Evolutionary conservation across 2,113 vertebrate species (phyloP).

Genomic region (Gymnorhina tibicen): DNA sequence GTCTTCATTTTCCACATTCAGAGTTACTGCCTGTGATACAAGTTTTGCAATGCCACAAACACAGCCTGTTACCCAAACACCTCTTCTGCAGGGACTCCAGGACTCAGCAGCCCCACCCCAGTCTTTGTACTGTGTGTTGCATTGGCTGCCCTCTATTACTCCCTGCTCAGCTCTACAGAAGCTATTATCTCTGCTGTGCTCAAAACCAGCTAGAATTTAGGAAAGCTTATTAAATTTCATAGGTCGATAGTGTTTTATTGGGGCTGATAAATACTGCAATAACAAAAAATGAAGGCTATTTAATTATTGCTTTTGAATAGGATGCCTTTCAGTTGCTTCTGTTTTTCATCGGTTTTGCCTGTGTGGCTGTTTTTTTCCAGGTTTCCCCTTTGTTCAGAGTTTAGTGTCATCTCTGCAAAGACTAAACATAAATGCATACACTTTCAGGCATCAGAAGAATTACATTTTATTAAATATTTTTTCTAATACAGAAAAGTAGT

Average conservation of each 20-base stretch:
- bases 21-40: neutral
- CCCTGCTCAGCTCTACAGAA: neutral
- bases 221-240: neutral
- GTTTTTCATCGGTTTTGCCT: neutral
- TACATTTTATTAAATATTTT: neutral
- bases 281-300: neutral
- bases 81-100: neutral
- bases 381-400: neutral
- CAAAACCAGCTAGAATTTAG: neutral
- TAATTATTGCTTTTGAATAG: neutral
- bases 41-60: neutral
- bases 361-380: neutral
- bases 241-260: neutral
- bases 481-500: neutral
- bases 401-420: neutral
- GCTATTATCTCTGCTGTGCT: neutral
- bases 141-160: neutral
- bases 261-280: neutral
- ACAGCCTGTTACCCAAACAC: neutral
- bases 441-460: neutral
- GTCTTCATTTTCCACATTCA: neutral
- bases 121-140: neutral
- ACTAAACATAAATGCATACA: neutral
- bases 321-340: neutral
- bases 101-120: neutral